Base-by-base conservation (phyloP, 2,888 invertebrate genomes). In the Diarsia mendica region DNA sequence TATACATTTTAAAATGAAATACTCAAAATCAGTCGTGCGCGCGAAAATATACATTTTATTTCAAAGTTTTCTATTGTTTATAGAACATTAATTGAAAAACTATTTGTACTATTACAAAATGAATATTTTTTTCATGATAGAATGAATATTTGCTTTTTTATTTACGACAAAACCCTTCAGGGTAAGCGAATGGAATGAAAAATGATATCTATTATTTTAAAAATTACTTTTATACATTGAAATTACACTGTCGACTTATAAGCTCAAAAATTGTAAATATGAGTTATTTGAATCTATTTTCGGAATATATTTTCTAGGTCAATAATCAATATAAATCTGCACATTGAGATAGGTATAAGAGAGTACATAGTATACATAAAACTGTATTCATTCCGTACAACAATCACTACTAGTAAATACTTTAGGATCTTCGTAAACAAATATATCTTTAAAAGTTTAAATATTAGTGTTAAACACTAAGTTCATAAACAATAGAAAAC, bases 1-100 rank as follows among this genome's bases (percentile, higher is more conserved):
- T 75, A 71, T 81, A 84, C 76, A 8, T 82, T 87, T 77, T 80
- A 76, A 77, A 90, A 89, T 82, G 86, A 90, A 89, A 87, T 89
- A 92, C 89, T 84, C 88, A 90, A 91, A 92, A 91, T 93, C 93
- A 93, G 93, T 93, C 93, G 89, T 90, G 90, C 90, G 86, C 87
- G 84, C 89, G 80, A 89, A 84, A 69, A 74, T 65, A 79, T 84
- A 58, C 61, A 74, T 82, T 60, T 28, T 61, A 79, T 72, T 85
- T 87, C 80, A 79, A 77, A 87, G 87, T 89, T 88, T 90, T 89
- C 89, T 88, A 89, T 89, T 88, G 85, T 79, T 82, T 80, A 53
- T 58, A 63, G 69, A 74, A 85, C 67, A 64, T 64, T 67, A 58
- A 15, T 48, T 74, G 66, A 78, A 72, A 72, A 70, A 28, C 70